Base-by-base conservation (phyloP, 53 echinoderm and acorn worm genomes). In the Luidia sarsii region DNA sequence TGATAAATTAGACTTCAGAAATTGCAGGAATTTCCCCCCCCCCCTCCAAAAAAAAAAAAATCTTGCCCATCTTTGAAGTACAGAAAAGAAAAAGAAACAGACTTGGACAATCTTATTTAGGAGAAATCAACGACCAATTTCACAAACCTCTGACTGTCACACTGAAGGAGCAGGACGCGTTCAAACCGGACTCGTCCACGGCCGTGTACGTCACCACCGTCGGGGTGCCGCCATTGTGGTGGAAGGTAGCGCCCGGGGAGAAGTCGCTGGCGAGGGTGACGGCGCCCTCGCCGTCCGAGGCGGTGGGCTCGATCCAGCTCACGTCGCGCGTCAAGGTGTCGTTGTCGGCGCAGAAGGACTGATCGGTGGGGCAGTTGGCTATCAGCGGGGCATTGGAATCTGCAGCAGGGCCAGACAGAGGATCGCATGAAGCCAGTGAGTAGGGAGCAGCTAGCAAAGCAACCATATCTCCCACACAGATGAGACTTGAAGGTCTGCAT, bases 271-370 rank as follows among this genome's bases (percentile, higher is more conserved):
- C 22, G 13, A 87, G 71, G 3, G 81, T 71, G 4, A 71, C 64
- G 13, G 31, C 8, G 2, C 71, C 80, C 10, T 70, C 68, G 10
- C 37, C 39, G 72, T 87, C 87, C 3, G 66, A 23, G 5, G 82
- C 87, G 1, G 82, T 82, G 39, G 87, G 87, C 29, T 70, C 72
- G 1, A 71, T 68, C 85, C 85, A 85, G 53, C 54, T 75, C 18
- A 77, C 85, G 25, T 45, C 75, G 0, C 56, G 75, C 15, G 32
- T 38, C 1, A 75, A 59, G 7, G 55, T 41, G 13, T 45, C 67
- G 22, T 21, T 8, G 23, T 66, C 43, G 25, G 67, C 67, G 18
- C 67, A 66, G 22, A 66, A 66, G 15, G 33, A 11, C 18, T 66
- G 41, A 15, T 39, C 43, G 8, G 67, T 23, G 8, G 67, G 67